These are phyloP conservation scores for Laupala kohalensis DNA, from an alignment of 1,140 invertebrate species.

Conservation along the genomic window DNA sequence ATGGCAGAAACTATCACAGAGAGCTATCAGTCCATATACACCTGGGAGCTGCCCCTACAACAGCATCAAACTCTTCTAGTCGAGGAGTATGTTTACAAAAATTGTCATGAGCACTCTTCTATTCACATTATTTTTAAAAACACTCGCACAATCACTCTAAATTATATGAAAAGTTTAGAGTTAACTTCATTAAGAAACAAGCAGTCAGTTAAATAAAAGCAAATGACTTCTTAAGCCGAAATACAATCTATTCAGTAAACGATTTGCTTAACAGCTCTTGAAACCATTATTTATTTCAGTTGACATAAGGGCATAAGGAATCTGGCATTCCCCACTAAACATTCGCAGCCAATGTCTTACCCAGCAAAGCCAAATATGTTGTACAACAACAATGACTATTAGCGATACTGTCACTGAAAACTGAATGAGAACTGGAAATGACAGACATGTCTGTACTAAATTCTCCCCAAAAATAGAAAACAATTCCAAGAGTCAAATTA, in stretches of 20 bases:
- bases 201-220: not conserved
- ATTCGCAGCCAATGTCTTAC: not conserved
- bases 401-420: too few species aligned
- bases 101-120: slow-evolving; percentile 2
- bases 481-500: too few species aligned
- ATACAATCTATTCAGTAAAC: too few species aligned
- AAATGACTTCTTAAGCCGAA: too few species aligned
- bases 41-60: slow-evolving; percentile 13
- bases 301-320: not conserved
- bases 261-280: not conserved
- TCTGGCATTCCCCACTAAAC: not conserved
- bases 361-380: too few species aligned
- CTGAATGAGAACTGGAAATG: too few species aligned
- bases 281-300: not conserved
- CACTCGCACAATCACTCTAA: slow-evolving; percentile 7
- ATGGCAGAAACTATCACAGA: slow-evolving; percentile 13
- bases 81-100: slow-evolving; percentile 10
- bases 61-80: slow-evolving; percentile 9
- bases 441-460: too few species aligned
- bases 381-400: too few species aligned
- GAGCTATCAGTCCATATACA: slow-evolving; percentile 14
- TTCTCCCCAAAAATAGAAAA: too few species aligned
- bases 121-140: slow-evolving; percentile 9
- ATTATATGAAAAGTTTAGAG: not conserved
- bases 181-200: not conserved